A percentile compares a stretch with the other conserved stretches of the same genome.
phyloP scores from a whole-genome alignment of 2,797 vertebrate genomes.

The Parauchenoglanis punctatus region DNA sequence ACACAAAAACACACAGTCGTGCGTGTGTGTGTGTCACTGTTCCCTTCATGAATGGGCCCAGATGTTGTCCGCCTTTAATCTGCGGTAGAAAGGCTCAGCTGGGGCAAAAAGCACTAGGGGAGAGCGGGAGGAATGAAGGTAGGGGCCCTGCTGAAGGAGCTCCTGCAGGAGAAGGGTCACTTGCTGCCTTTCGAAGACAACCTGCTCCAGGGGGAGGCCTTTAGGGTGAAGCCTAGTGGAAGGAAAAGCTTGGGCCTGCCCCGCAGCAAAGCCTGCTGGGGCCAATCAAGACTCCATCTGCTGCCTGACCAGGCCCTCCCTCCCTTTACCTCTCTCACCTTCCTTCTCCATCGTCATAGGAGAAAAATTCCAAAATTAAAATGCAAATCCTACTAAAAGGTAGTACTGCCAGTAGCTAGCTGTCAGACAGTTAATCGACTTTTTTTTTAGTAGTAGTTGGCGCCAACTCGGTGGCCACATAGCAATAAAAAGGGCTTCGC shows the following conservation, averaged over 20 bases:
- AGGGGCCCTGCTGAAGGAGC: conserved; percentile 75
- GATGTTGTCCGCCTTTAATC: conserved; percentile 90
- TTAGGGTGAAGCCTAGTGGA: conserved; percentile 72
- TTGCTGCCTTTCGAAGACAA: conserved; percentile 77
- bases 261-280: conserved; percentile 64
- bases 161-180: conserved; percentile 78
- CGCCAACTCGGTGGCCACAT: background rate
- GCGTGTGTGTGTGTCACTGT: conserved; percentile 68
- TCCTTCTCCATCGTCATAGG: background rate
- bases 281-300: conserved; percentile 69
- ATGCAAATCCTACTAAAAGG: conserved; percentile 12
- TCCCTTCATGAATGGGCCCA: conserved; percentile 82
- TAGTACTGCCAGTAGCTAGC: conserved; percentile 8
- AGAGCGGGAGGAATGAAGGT: conserved; percentile 74
- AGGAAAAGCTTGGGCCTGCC: conserved; percentile 64
- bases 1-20: conserved; percentile 44
- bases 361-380: conserved; percentile 21
- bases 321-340: conserved; percentile 61
- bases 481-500: background rate
- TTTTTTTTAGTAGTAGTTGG: background rate
- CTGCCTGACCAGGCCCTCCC: conserved; percentile 65
- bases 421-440: background rate
- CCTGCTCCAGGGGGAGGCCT: conserved; percentile 77
- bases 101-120: conserved; percentile 80
- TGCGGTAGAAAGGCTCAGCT: conserved; percentile 85